These are phyloP conservation scores for Ameiurus melas DNA, from an alignment of 2,113 vertebrate genomes.

Conservation along the genomic window DNA sequence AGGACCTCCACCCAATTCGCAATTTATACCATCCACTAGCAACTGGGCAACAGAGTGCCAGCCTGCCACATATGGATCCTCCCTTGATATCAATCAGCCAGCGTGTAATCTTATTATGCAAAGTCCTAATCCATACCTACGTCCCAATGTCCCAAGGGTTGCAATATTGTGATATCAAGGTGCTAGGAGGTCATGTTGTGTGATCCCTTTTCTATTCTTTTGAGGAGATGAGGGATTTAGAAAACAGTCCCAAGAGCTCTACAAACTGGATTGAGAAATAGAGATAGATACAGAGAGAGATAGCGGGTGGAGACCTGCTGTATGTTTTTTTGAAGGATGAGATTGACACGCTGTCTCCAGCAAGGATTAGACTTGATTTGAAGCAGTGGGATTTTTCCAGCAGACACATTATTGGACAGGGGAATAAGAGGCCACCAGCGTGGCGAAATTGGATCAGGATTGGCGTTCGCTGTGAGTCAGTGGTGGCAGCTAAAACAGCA, in stretches of 20 bases:
- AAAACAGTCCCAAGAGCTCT: slow-evolving; percentile 83
- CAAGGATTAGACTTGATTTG: slow-evolving; percentile 96
- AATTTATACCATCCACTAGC: slow-evolving; percentile 40
- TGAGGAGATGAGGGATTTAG: slow-evolving; percentile 89
- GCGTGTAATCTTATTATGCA: slow-evolving; percentile 97
- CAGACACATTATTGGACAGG: slow-evolving; percentile 93
- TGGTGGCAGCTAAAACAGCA: slow-evolving; percentile 74
- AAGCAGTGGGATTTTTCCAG: slow-evolving; percentile 91
- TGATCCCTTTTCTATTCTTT: slow-evolving; percentile 92
- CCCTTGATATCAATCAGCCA: slow-evolving; percentile 94
- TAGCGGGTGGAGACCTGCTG: slow-evolving; percentile 63
- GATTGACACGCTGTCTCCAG: slow-evolving; percentile 90
- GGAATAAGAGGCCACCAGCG: slow-evolving; percentile 90
- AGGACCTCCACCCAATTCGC: slow-evolving; percentile 26
- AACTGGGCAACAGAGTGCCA: slow-evolving; percentile 77
- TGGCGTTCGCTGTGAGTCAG: slow-evolving; percentile 82
- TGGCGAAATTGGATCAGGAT: slow-evolving; percentile 87
- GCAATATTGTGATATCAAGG: slow-evolving; percentile 92
- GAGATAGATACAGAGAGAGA: slow-evolving; percentile 73
- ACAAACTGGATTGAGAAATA: slow-evolving; percentile 67
- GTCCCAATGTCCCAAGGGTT: slow-evolving; percentile 84
- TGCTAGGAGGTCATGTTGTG: slow-evolving; percentile 79
- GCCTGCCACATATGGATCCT: slow-evolving; percentile 88
- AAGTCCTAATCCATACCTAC: slow-evolving; percentile 93
- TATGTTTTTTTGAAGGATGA: slow-evolving; percentile 79